Conservation (phyloP, 2,797 vertebrate genomes). For the Trachops cirrhosus region DNA sequence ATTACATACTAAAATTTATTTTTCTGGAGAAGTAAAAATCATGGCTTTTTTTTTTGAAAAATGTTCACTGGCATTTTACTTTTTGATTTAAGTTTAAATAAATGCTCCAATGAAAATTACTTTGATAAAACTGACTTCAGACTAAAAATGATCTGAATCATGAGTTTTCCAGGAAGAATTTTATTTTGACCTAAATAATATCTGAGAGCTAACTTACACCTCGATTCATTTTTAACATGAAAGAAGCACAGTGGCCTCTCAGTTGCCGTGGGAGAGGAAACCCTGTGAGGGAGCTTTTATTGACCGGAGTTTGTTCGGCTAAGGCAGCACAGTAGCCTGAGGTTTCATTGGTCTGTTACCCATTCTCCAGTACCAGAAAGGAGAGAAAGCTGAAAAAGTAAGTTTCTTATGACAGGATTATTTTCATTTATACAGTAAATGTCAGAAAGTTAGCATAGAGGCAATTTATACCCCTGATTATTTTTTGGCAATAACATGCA, state of each 20-base stretch:
- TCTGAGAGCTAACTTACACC: background rate
- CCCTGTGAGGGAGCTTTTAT: background rate
- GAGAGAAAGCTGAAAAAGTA: background rate
- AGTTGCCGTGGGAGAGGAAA: background rate
- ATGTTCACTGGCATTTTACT: slow-evolving; percentile 5
- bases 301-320: background rate
- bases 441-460: background rate
- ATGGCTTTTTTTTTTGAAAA: background rate
- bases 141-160: background rate
- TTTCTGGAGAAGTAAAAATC: slow-evolving; percentile 20
- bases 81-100: slow-evolving; percentile 53
- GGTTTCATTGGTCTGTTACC: background rate
- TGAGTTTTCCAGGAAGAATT: slow-evolving; percentile 27
- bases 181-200: slow-evolving; percentile 46
- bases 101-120: slow-evolving; percentile 44
- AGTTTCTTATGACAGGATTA: background rate
- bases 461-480: background rate
- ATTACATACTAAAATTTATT: background rate
- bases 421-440: slow-evolving; percentile 30
- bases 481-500: background rate
- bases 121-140: slow-evolving; percentile 44
- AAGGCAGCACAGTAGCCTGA: background rate
- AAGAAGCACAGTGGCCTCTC: background rate
- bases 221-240: background rate
- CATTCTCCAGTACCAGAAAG: background rate